Base-by-base conservation (phyloP, 2,888 invertebrate species). In the Diplazon laetatorius region DNA sequence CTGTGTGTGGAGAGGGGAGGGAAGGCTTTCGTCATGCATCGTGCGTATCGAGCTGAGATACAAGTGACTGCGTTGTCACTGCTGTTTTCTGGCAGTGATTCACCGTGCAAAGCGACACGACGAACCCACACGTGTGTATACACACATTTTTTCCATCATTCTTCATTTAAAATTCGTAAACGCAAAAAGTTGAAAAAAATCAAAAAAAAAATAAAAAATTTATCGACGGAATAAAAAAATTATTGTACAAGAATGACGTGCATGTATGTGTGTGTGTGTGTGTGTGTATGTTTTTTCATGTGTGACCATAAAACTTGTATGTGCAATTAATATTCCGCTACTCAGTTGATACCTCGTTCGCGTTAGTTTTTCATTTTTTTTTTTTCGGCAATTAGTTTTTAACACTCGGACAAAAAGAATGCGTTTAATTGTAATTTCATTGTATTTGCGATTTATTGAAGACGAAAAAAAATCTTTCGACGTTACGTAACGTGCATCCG, bases 31-130 rank as follows among this genome's bases (percentile, higher is more conserved):
- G 48, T 35, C 55, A 70, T 22, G 42, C 42, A 39, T 16, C 37
- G 50, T 70, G n/a, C n/a, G n/a, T 70, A 50, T 60, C 16, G 70
- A 59, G 42, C 35, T 42, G 59, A 59, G 59, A 60, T 62, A 65
- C 20, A 46, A 71, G 37, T 30, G 44, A 71, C n/a, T 18, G 62
- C 70, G 60, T 50, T 60, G 25, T 48, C 12, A 30, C 16, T 30
- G 14, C 25, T n/a, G 25, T 68, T 35, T 55, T 30, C 22, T 20
- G 22, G 35, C 10, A 50, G 22, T 48, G 37, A 42, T 71, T 62
- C 25, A 37, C 46, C 18, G 37, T 59, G 42, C 52, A 62, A n/a
- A 14, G 30, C 50, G 70, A 62, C 42, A 71, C 70, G 62, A 71
- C 70, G 60, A 60, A 48, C 8, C 25, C 37, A 10, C 46, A 59